phyloP scores from a whole-genome alignment of 1,140 invertebrate species.

The Drosophila lini region DNA sequence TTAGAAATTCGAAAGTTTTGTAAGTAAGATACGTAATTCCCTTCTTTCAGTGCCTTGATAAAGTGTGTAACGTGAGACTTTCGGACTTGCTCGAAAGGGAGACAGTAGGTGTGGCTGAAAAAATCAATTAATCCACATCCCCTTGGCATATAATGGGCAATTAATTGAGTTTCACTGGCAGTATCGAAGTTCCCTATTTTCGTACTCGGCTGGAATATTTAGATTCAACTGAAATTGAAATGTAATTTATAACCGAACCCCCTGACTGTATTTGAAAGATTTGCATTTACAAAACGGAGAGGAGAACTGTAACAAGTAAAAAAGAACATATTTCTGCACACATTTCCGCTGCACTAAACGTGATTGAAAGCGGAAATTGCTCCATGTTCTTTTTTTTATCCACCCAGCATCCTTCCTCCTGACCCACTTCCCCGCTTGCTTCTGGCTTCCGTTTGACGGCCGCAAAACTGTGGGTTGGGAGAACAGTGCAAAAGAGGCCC shows the following conservation, averaged over 20 bases:
- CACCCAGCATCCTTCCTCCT: conserved; percentile 7
- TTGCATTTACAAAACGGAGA: conserved; percentile 7
- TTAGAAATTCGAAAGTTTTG: no score
- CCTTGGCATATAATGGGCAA: conserved; percentile 59
- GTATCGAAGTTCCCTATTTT: neutral
- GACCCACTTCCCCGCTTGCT: conserved; percentile 25
- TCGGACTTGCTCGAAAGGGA: conserved; percentile 12
- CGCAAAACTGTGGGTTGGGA: conserved; percentile 46
- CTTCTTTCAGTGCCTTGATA: conserved; percentile 11
- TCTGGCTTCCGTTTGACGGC: conserved; percentile 66
- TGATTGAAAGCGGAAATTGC: conserved; percentile 80
- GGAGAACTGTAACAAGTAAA: conserved; percentile 1
- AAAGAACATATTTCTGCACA: conserved; percentile 47
- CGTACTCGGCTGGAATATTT: conserved; percentile 6
- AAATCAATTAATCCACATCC: conserved; percentile 74
- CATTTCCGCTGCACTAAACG: conserved; percentile 71
- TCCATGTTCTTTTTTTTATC: conserved; percentile 41
- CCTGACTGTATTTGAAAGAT: conserved; percentile 1
- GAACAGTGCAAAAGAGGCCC: conserved; percentile 25
- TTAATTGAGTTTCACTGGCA: conserved; percentile 52
- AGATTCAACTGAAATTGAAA: conserved; percentile 19
- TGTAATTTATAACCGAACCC: conserved; percentile 42
- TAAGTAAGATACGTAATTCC: neutral
- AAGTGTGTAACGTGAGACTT: conserved; percentile 40
- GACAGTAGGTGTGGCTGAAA: conserved; percentile 12